A percentile compares a stretch with the other conserved stretches of the same genome.
Conservation (phyloP, 2,113 vertebrate species). For the Donacobius atricapilla region DNA sequence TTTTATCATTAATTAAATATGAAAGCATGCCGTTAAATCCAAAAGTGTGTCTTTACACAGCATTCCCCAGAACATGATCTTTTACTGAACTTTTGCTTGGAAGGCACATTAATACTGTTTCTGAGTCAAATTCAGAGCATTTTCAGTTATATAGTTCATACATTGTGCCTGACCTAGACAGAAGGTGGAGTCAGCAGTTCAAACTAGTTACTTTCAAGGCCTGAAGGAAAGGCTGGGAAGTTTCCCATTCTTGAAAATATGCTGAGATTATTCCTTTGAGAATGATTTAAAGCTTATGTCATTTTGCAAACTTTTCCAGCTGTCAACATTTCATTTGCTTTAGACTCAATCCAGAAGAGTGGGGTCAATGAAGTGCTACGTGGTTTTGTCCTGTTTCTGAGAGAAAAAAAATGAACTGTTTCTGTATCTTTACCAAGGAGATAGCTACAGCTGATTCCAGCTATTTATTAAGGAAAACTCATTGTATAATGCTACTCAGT, state of each 20-base stretch:
- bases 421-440: slow-evolving; percentile 39
- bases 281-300: slow-evolving; percentile 50
- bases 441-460: background rate
- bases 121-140: background rate
- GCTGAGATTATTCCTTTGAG: slow-evolving; percentile 27
- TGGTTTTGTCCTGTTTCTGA: background rate
- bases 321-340: slow-evolving; percentile 36
- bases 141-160: background rate
- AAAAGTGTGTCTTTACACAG: background rate
- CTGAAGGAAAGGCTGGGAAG: slow-evolving; percentile 16
- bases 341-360: slow-evolving; percentile 23
- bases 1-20: background rate
- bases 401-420: background rate
- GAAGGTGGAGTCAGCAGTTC: slow-evolving; percentile 17
- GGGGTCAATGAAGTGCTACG: slow-evolving; percentile 12
- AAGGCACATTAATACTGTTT: background rate
- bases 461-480: background rate
- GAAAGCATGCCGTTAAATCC: background rate
- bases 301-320: slow-evolving; percentile 46
- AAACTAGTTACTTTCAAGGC: background rate
- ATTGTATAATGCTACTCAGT: background rate
- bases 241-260: slow-evolving; percentile 63
- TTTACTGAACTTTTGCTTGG: background rate
- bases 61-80: background rate
- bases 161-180: background rate